Percentiles rank a stretch among this genome's conserved stretches.
Evolutionary conservation across 2,113 vertebrate species (phyloP).

Genomic region (Motacilla tschutschensis): DNA sequence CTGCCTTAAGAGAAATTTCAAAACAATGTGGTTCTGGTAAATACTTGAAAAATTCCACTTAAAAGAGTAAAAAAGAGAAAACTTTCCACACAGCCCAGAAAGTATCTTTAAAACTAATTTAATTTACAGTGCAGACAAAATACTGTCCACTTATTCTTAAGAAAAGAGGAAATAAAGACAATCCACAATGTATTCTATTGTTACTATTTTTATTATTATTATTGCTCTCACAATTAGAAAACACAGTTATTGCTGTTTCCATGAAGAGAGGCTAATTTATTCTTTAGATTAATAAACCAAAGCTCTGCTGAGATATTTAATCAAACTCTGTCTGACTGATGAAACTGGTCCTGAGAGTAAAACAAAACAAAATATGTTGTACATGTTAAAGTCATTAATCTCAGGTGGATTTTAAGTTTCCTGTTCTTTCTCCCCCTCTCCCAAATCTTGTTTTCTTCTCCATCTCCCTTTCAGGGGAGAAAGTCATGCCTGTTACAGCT

Average conservation of each 20-base stretch:
- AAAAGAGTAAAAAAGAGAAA: neutral
- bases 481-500: neutral
- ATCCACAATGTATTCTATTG: neutral
- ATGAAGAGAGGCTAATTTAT: neutral
- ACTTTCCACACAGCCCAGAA: neutral
- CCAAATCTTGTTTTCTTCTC: neutral
- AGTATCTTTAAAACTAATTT: neutral
- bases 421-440: neutral
- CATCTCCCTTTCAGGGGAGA: neutral
- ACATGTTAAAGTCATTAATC: conserved; percentile 51
- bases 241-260: conserved; percentile 3
- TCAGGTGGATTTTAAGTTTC: conserved; percentile 53
- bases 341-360: conserved; percentile 32
- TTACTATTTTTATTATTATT: conserved; percentile 25
- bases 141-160: neutral
- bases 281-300: conserved; percentile 26
- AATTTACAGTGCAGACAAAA: neutral
- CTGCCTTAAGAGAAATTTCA: neutral
- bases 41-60: conserved; percentile 1
- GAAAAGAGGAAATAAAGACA: neutral
- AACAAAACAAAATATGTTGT: conserved; percentile 30
- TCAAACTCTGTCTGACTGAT: conserved; percentile 31
- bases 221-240: conserved; percentile 14
- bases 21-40: neutral
- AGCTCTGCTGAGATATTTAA: conserved; percentile 42